Percentiles rank a stretch among this genome's conserved stretches.
Evolutionary conservation across 2,888 invertebrate genomes (phyloP).

Genomic region (Calameuta idolon): DNA sequence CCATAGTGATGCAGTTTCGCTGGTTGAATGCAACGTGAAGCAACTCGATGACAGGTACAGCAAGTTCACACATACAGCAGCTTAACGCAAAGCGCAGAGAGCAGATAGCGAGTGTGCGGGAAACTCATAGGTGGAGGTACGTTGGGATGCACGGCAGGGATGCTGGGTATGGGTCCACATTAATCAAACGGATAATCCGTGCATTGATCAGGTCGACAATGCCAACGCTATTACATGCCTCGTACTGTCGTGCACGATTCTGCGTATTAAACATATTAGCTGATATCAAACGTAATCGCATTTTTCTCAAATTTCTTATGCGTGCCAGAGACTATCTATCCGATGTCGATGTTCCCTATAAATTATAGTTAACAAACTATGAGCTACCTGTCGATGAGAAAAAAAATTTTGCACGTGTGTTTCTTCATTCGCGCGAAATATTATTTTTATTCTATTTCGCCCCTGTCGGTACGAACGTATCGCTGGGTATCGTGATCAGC

Average conservation of each 20-base stretch:
- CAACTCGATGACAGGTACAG: slow-evolving; percentile 41
- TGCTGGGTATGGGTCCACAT: slow-evolving; percentile 33
- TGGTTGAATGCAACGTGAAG: slow-evolving; percentile 38
- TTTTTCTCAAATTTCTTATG: neutral
- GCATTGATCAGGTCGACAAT: slow-evolving; percentile 52
- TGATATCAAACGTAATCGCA: neutral
- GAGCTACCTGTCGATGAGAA: neutral
- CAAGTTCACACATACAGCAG: neutral
- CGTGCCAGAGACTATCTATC: neutral
- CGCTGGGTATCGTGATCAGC: neutral
- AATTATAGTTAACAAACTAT: neutral
- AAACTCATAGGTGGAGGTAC: slow-evolving; percentile 1
- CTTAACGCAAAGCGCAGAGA: slow-evolving; percentile 21
- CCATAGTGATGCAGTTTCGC: slow-evolving; percentile 38
- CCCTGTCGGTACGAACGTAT: neutral
- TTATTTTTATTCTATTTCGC: neutral
- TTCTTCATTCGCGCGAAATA: neutral
- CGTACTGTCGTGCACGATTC: slow-evolving; percentile 9
- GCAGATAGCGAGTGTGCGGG: neutral
- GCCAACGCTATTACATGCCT: slow-evolving; percentile 38
- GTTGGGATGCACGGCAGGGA: slow-evolving; percentile 13
- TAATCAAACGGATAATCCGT: slow-evolving; percentile 45
- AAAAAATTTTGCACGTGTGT: neutral
- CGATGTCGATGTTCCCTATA: neutral
- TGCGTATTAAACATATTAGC: slow-evolving; percentile 32